Evolutionary conservation across 2,797 vertebrate species (phyloP), one percentile per base, ranked within the genome.

Genomic region (Glyptemys insculpta): DNA sequence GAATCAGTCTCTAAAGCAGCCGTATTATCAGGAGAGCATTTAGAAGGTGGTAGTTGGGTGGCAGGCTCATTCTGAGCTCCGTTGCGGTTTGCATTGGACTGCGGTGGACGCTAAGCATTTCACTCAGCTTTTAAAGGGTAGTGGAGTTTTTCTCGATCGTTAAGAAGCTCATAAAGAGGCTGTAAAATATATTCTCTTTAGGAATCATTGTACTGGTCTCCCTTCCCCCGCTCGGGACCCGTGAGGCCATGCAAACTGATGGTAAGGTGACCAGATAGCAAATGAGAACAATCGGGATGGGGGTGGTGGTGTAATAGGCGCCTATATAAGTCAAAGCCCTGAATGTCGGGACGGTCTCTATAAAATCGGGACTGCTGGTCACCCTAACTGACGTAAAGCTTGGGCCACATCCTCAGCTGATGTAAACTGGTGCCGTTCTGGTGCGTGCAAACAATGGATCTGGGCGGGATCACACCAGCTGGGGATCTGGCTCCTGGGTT

Each of bases 121-220:
- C 94, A 52, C 91, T 72, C 53, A 78, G 80, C 89, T 62, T 9
- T 49, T 29, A 81, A 88, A 65, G 50, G 68, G 31, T 1, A 0
- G 10, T 72, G 37, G 81, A 49, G 41, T 92, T 94, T 90, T 78
- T 49, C 47, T 29, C 0, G 0, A 23, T 8, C 21, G n/a, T 81
- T 79, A 15, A 50, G 79, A 91, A 84, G 12, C 50, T 93, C 79
- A 18, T n/a, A 85, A 53, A 94, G 52, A 57, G 82, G 23, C 49
- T 52, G 5, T 50, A 41, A 62, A 59, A 59, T 25, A 5, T 0
- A 16, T n/a, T 44, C 4, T 0, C 23, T 59, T 15, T 37, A 37
- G 59, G 53, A 31, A 68, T 56, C 0, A 0, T 56, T 78, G 88
- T 81, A 21, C 18, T 8, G 62, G 53, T 54, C 89, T 94, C 34